These are phyloP conservation scores for Brachionus asplanchnoidis DNA, from an alignment of 1,140 invertebrate genomes.

Conservation along the genomic window DNA sequence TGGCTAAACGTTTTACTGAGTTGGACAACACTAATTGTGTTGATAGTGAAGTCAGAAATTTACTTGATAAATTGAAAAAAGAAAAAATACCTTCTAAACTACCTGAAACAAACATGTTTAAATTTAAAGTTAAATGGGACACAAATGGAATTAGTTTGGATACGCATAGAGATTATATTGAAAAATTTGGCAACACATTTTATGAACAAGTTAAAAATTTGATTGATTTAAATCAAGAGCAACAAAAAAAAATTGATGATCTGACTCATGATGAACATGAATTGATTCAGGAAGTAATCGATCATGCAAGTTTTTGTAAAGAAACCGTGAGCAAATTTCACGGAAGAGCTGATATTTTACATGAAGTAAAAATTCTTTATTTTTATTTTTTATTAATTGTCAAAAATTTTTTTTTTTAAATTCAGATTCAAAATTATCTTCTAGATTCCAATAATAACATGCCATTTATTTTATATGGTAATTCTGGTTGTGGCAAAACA, in stretches of 20 bases:
- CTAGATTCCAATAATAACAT: background rate
- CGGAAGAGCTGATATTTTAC: conserved; percentile 3
- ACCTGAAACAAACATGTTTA: background rate
- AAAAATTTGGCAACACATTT: too few relatives aligned
- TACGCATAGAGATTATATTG: too few relatives aligned
- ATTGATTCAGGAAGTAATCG: background rate
- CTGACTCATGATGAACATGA: too few relatives aligned
- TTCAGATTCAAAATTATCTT: background rate
- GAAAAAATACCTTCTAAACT: background rate
- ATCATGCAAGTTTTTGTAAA: conserved; percentile 33
- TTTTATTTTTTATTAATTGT: background rate
- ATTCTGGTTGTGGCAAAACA: conserved; percentile 42
- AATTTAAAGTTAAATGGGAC: background rate
- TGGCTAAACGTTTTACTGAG: background rate
- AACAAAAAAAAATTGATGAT: too few relatives aligned
- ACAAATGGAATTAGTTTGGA: background rate
- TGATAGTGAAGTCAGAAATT: background rate
- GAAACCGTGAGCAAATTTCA: conserved; percentile 29
- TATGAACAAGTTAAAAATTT: too few relatives aligned
- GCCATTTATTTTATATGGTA: conserved; percentile 31
- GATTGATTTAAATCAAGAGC: too few relatives aligned
- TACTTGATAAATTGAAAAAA: conserved; percentile 12
- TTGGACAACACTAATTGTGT: background rate
- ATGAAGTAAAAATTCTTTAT: background rate
- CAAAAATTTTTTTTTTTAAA: background rate